Base-by-base conservation (phyloP, 2,113 vertebrate species). In the Rostratula benghalensis region DNA sequence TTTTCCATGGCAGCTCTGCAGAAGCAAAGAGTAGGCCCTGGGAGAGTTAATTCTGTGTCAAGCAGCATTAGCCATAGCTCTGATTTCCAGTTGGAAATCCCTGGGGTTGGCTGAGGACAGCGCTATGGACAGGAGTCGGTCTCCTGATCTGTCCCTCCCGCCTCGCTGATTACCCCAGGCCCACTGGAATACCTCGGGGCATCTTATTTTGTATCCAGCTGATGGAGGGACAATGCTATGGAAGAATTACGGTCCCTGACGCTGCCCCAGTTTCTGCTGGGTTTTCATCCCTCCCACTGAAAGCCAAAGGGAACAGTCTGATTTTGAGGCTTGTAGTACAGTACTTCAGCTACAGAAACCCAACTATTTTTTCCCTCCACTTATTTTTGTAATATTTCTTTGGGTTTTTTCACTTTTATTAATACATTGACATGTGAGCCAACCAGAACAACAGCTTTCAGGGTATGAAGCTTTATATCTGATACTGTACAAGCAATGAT, bases 1-100 rank as follows among this genome's bases (percentile, higher is more conserved):
- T 83, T 94, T 93, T 37, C 54, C 19, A 8, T 30, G 69, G 64
- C 87, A 92, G 83, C 73, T 79, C 86, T 71, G 79, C 83, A 95
- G 91, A 87, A 85, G 88, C 85, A 83, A 80, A 90, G 61, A 95
- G 54, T 53, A 78, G 56, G 85, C 87, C 69, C 65, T 77, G 57
- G 19, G 86, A 97, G 93, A 95, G 91, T 96, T 96, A 97, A 97
- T 95, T 97, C 95, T 96, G 33, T 94, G 95, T 95, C 94, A 96
- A 95, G 96, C 84, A 81, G 94, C 94, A 96, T 97, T 97, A 97
- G 90, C 89, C 7, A 1, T 67, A 87, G 94, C 93, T 95, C 95
- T 94, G 95, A 95, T 96, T 97, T 97, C 89, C 67, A 95, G 91
- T 57, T 0, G 6, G 84, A 96, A 97, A 97, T 97, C 96, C 94